Percentiles rank a stretch among this genome's conserved stretches.
Conservation (phyloP, 2,888 invertebrate genomes). For the Drosophila kanekoi region DNA sequence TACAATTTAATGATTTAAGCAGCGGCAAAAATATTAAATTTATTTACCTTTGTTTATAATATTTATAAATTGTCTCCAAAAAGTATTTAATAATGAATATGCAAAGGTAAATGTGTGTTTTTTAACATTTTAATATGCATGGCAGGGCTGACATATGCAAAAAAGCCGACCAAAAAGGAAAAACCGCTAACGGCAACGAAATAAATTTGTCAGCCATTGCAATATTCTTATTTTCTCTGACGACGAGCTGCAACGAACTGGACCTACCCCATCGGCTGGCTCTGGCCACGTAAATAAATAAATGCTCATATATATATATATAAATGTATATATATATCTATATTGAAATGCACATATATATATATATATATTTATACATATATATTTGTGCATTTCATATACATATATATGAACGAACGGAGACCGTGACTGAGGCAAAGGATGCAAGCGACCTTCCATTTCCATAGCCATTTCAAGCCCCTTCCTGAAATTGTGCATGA, state of each 20-base stretch:
- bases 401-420: conserved; percentile 6
- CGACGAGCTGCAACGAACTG: conserved; percentile 49
- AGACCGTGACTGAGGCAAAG: conserved; percentile 18
- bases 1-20: conserved; percentile 22
- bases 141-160: conserved; percentile 73
- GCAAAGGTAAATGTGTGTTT: conserved; percentile 65
- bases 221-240: conserved; percentile 69
- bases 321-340: conserved; percentile 3
- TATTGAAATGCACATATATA: conserved; percentile 4
- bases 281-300: conserved; percentile 73
- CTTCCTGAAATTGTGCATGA: conserved; percentile 52
- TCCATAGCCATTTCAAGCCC: conserved; percentile 15
- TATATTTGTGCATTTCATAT: not conserved
- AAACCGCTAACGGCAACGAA: conserved; percentile 66
- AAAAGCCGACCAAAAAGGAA: conserved; percentile 44
- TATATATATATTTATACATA: not conserved
- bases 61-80: conserved; percentile 49
- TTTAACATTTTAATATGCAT: conserved; percentile 77
- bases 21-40: conserved; percentile 34
- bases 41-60: conserved; percentile 32
- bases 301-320: conserved; percentile 49
- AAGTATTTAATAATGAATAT: conserved; percentile 67
- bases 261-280: conserved; percentile 40
- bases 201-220: conserved; percentile 80
- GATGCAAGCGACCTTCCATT: conserved; percentile 31